Evolutionary conservation across 2,113 vertebrate genomes (phyloP).

Genomic region (Barnardius zonarius): DNA sequence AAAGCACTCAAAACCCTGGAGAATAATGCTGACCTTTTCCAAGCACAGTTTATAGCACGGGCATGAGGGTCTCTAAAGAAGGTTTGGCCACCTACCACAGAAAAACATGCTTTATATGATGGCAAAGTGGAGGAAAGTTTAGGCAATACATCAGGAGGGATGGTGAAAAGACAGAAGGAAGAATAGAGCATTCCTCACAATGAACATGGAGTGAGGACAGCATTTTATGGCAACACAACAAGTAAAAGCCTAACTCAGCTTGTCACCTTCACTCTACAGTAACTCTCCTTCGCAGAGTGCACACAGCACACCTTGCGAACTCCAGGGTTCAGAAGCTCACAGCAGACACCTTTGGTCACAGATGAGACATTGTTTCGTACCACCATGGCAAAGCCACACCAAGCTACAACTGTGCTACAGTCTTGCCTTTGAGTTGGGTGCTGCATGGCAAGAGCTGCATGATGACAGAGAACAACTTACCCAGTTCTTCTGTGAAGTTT

Average conservation of each 20-base stretch:
- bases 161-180: not conserved
- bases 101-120: not conserved
- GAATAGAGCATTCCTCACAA: not conserved
- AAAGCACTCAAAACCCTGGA: not conserved
- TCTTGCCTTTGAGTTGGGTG: not conserved
- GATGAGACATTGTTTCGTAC: not conserved
- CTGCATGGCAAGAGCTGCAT: not conserved
- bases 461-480: not conserved
- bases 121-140: not conserved
- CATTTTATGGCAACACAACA: not conserved
- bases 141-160: not conserved
- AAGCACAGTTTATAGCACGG: not conserved
- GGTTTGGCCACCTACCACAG: accelerated
- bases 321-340: not conserved
- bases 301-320: accelerated
- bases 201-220: accelerated
- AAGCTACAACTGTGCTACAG: not conserved
- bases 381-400: not conserved
- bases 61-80: not conserved
- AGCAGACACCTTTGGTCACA: not conserved
- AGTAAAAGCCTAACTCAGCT: not conserved
- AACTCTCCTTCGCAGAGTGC: not conserved
- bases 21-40: not conserved
- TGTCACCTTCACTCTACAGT: not conserved
- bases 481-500: not conserved